phyloP scores from a whole-genome alignment of 2,888 invertebrate species.

The Sympetrum striolatum region DNA sequence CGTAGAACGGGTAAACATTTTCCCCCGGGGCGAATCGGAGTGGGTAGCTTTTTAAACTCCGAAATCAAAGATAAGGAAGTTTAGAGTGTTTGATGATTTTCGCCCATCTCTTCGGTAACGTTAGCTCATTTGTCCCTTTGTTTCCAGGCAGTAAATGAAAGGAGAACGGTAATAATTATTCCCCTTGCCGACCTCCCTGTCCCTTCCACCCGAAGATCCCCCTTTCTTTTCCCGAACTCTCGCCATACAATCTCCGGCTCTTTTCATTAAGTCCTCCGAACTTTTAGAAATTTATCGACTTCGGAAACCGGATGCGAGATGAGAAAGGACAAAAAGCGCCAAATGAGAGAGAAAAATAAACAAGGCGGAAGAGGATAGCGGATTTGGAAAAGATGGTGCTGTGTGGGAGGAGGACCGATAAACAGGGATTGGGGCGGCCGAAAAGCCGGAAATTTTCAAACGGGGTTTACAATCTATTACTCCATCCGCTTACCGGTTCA shows the following conservation, averaged over 20 bases:
- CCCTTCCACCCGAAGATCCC: not conserved
- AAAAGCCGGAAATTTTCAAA: no score
- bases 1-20: no score
- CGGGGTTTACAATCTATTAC: no score
- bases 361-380: not conserved
- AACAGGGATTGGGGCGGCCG: no score
- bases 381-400: not conserved
- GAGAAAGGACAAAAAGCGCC: not conserved
- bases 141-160: not conserved
- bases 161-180: not conserved
- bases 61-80: no score
- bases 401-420: not conserved
- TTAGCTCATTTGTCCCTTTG: not conserved
- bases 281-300: slow-evolving; percentile 41
- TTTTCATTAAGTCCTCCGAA: not conserved
- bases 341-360: not conserved
- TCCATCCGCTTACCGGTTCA: no score
- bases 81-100: no score
- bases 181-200: not conserved
- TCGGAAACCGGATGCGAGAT: slow-evolving; percentile 25
- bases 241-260: not conserved
- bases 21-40: no score
- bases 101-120: no score
- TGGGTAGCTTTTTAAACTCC: no score
- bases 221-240: not conserved